These are phyloP conservation scores for Hippocampus comes DNA, from an alignment of 2,113 vertebrate genomes.

Conservation along the genomic window DNA sequence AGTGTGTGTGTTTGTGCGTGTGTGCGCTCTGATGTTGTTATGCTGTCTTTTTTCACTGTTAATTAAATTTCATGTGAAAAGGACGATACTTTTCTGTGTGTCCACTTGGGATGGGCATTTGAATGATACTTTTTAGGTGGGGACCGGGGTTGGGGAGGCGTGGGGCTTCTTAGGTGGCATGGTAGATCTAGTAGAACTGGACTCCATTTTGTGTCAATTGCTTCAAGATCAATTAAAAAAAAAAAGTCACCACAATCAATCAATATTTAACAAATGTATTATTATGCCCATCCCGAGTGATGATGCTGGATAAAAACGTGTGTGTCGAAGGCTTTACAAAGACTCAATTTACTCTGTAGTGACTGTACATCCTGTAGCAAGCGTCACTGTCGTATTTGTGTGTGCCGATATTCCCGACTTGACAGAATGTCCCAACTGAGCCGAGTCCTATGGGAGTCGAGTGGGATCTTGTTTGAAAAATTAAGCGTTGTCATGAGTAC, in stretches of 20 bases:
- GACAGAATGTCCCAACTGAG: constrained; percentile 46
- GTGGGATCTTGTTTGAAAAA: not conserved
- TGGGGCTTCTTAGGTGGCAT: no score
- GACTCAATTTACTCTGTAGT: constrained; percentile 29
- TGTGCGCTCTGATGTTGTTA: constrained; percentile 1
- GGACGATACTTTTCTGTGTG: constrained; percentile 12
- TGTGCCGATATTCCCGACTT: constrained; percentile 27
- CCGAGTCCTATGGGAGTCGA: not conserved
- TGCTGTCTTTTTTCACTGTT: constrained; percentile 17
- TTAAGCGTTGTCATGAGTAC: not conserved
- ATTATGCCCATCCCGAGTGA: constrained; percentile 1
- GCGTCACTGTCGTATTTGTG: constrained; percentile 26
- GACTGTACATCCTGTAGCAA: constrained; percentile 15
- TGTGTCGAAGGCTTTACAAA: constrained; percentile 19
- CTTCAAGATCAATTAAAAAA: not conserved
- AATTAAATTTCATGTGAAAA: not conserved
- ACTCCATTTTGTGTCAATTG: not conserved
- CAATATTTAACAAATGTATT: not conserved
- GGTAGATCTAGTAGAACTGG: not conserved
- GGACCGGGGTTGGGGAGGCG: no score
- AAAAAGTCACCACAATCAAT: not conserved
- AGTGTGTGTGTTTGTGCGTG: not conserved
- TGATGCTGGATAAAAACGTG: constrained; percentile 14
- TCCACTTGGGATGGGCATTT: not conserved
- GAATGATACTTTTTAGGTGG: not conserved